Percentiles rank a stretch among this genome's conserved stretches.
Conservation (phyloP, 2,113 vertebrate species). For the Callocephalon fimbriatum region DNA sequence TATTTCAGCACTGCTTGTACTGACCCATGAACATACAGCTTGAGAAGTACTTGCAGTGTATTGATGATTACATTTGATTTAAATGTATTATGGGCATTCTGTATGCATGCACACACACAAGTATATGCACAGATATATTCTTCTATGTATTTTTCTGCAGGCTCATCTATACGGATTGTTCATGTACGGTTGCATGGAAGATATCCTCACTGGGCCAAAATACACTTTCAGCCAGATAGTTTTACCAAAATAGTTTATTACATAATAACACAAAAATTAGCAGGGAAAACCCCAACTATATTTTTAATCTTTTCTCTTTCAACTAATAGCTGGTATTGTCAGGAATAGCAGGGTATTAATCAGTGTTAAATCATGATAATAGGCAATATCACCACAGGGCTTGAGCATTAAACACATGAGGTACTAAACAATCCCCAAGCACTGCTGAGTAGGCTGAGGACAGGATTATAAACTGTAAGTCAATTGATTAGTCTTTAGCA, state of each 20-base stretch:
- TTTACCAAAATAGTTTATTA: background rate
- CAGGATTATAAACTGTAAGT: background rate
- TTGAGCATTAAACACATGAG: background rate
- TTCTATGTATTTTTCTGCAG: background rate
- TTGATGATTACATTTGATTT: background rate
- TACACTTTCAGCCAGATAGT: background rate
- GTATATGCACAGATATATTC: background rate
- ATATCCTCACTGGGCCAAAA: background rate
- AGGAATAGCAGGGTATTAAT: constrained; percentile 10
- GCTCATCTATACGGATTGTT: background rate
- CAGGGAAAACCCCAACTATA: background rate
- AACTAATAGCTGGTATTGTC: background rate
- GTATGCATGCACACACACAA: background rate
- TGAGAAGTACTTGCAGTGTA: background rate
- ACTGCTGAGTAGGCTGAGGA: background rate
- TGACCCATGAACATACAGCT: background rate
- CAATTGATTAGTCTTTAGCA: background rate
- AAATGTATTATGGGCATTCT: background rate
- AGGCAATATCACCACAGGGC: background rate
- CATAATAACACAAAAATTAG: background rate
- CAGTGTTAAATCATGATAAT: constrained; percentile 27
- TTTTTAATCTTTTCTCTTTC: background rate
- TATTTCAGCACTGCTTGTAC: background rate
- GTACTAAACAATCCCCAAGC: constrained; percentile 10
- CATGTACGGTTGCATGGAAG: background rate